Evolutionary conservation across 2,113 vertebrate species (phyloP).

Genomic region (Todiramphus saurophagus): DNA sequence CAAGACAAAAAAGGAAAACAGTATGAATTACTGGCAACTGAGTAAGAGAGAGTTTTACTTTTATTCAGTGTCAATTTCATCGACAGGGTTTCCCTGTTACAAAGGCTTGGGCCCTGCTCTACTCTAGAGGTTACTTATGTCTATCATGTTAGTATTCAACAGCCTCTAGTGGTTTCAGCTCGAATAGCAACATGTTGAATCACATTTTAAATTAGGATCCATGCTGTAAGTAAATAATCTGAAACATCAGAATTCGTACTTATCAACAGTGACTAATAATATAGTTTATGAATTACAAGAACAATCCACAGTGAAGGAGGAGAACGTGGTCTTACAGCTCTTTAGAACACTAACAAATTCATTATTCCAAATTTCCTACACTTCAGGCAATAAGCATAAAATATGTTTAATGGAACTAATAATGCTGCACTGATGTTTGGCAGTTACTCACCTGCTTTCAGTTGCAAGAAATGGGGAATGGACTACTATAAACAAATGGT

Average conservation of each 20-base stretch:
- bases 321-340: not conserved
- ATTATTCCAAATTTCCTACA: too few species aligned
- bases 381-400: too few species aligned
- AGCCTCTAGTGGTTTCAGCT: conserved; percentile 67
- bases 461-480: too few species aligned
- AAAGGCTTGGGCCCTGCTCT: not conserved
- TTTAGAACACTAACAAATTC: too few species aligned
- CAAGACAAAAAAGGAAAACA: not conserved
- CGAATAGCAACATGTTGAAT: not conserved
- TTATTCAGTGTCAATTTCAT: not conserved
- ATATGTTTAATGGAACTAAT: too few species aligned
- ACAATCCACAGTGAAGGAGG: not conserved
- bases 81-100: not conserved
- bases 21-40: not conserved
- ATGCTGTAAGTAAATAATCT: not conserved
- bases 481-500: too few species aligned
- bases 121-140: not conserved
- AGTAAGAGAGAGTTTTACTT: not conserved
- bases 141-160: not conserved
- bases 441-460: too few species aligned
- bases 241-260: not conserved
- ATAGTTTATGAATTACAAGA: not conserved
- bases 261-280: not conserved
- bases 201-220: not conserved
- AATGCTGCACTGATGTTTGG: too few species aligned